Conservation (phyloP, 2,113 vertebrate genomes). For the Pelusios castaneus region DNA sequence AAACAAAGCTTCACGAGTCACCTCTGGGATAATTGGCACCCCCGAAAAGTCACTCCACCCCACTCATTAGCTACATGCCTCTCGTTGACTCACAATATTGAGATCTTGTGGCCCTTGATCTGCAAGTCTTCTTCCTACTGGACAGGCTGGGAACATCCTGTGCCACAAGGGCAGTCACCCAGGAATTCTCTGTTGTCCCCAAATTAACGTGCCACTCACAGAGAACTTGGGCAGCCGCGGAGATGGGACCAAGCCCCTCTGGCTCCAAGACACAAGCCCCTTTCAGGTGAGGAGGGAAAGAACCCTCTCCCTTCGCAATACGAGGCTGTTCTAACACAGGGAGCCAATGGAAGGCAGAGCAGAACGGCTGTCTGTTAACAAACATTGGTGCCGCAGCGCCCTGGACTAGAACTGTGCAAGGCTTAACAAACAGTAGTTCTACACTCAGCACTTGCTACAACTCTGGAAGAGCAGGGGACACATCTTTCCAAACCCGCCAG, state of each 20-base stretch:
- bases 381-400: neutral
- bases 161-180: neutral
- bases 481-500: neutral
- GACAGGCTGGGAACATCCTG: neutral
- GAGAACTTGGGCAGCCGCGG: neutral
- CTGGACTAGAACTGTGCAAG: neutral
- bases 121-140: neutral
- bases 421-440: neutral
- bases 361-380: no score
- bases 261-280: neutral
- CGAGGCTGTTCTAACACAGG: neutral
- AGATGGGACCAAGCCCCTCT: neutral
- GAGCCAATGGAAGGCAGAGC: neutral
- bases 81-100: neutral
- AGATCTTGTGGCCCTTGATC: neutral
- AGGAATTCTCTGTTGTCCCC: neutral
- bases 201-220: neutral
- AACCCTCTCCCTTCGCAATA: neutral
- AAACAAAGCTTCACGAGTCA: neutral
- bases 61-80: neutral
- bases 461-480: neutral
- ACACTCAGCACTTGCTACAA: neutral
- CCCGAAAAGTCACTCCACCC: neutral
- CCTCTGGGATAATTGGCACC: neutral
- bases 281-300: neutral